phyloP scores from a whole-genome alignment of 2,113 vertebrate genomes.

The Muscicapa adusta region DNA sequence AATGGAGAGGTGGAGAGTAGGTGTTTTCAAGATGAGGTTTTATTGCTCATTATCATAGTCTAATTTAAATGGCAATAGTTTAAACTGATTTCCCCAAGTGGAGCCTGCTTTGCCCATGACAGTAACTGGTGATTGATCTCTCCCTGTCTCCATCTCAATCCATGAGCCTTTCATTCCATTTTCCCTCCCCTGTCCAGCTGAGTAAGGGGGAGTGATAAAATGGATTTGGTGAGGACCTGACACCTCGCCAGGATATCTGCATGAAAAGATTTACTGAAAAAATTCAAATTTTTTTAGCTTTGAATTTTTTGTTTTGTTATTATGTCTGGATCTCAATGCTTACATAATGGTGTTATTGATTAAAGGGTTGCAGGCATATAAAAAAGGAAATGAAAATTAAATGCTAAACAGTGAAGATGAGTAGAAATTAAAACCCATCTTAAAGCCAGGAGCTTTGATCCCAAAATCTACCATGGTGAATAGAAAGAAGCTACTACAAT shows the following conservation, averaged over 20 bases:
- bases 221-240: neutral
- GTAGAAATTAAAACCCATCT: neutral
- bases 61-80: neutral
- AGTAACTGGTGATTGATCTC: neutral
- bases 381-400: neutral
- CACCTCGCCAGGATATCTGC: rapidly evolving
- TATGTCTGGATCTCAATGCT: neutral
- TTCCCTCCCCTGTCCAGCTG: neutral
- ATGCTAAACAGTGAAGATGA: neutral
- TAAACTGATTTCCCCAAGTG: neutral
- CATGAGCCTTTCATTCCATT: neutral
- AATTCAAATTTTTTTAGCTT: neutral
- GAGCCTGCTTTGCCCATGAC: neutral
- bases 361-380: neutral
- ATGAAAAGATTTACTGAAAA: neutral
- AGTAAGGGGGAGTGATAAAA: neutral
- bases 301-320: neutral
- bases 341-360: neutral
- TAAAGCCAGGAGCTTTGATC: neutral
- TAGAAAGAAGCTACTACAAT: neutral
- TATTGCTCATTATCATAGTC: neutral
- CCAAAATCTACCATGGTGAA: neutral
- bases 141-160: neutral
- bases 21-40: neutral
- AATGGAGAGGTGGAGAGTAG: neutral